Percentiles rank a stretch among this genome's conserved stretches.
These are phyloP conservation scores for Hyles lineata DNA, from an alignment of 2,888 invertebrate genomes.

Conservation along the genomic window DNA sequence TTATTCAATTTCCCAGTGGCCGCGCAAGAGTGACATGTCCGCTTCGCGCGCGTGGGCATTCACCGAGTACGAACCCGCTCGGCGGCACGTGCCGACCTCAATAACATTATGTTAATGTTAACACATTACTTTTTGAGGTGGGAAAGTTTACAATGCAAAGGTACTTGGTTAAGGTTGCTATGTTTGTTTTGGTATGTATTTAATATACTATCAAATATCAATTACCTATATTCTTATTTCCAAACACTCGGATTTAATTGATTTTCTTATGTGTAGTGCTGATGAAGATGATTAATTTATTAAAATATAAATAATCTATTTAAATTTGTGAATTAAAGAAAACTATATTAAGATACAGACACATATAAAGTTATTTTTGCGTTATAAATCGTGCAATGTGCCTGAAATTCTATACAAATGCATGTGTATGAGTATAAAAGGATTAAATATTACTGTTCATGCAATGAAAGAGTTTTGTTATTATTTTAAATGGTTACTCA, in stretches of 20 bases:
- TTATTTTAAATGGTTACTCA: not conserved
- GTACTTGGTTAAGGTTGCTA: not conserved
- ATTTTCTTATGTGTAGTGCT: too few species aligned
- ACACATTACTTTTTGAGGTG: constrained; percentile 12
- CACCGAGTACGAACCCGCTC: constrained; percentile 46
- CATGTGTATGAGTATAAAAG: not conserved
- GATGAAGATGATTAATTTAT: too few species aligned
- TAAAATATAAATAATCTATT: too few species aligned
- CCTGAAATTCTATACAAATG: too few species aligned
- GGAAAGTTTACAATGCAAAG: constrained; percentile 15
- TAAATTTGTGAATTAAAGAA: too few species aligned
- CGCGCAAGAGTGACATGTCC: constrained; percentile 68
- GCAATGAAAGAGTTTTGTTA: not conserved
- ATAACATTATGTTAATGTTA: constrained; percentile 29
- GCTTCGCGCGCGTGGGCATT: constrained; percentile 63
- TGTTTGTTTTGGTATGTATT: too few species aligned
- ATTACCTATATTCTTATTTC: too few species aligned
- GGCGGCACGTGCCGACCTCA: constrained; percentile 47
- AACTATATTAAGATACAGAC: too few species aligned
- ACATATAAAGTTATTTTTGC: too few species aligned
- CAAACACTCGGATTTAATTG: too few species aligned
- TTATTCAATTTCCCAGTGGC: constrained; percentile 73
- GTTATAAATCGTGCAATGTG: too few species aligned
- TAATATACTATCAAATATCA: too few species aligned
- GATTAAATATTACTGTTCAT: not conserved